phyloP scores from a whole-genome alignment of 35 echinoderm and acorn worm species.

The Heliocidaris erythrogramma region DNA sequence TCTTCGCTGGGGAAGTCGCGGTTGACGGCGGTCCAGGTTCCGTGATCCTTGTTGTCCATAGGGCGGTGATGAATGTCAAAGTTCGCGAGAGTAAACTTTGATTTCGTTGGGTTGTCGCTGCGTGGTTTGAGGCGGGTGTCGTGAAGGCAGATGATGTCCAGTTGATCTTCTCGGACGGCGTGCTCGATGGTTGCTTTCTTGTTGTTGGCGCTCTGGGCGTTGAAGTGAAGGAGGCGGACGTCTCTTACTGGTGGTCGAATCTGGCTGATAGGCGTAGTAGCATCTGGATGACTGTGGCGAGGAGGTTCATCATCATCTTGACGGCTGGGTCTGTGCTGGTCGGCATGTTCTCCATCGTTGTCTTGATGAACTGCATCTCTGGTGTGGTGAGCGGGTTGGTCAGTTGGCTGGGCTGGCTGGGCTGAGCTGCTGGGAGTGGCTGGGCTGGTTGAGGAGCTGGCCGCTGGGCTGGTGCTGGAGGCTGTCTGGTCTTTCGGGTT shows the following conservation, averaged over 20 bases:
- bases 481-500: too few species aligned
- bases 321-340: neutral
- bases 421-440: neutral
- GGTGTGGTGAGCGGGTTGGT: neutral
- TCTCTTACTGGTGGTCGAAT: constrained; percentile 2
- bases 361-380: neutral
- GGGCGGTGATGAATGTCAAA: neutral
- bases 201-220: neutral
- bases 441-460: too few species aligned
- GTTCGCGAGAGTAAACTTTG: neutral
- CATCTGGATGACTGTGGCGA: neutral
- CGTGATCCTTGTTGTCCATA: neutral
- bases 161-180: neutral
- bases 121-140: neutral
- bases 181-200: neutral
- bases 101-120: neutral
- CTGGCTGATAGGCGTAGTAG: too few species aligned
- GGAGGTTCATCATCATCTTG: neutral
- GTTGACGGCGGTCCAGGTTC: neutral
- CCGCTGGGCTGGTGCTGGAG: too few species aligned
- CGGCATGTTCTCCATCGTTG: neutral
- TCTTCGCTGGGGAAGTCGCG: neutral
- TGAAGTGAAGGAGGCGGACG: constrained; percentile 19
- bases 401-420: neutral
- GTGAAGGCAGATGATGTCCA: constrained; percentile 31